A percentile compares a stretch with the other conserved stretches of the same genome.
Evolutionary conservation across 2,888 invertebrate genomes (phyloP).

Genomic region (Hemithea aestivaria): DNA sequence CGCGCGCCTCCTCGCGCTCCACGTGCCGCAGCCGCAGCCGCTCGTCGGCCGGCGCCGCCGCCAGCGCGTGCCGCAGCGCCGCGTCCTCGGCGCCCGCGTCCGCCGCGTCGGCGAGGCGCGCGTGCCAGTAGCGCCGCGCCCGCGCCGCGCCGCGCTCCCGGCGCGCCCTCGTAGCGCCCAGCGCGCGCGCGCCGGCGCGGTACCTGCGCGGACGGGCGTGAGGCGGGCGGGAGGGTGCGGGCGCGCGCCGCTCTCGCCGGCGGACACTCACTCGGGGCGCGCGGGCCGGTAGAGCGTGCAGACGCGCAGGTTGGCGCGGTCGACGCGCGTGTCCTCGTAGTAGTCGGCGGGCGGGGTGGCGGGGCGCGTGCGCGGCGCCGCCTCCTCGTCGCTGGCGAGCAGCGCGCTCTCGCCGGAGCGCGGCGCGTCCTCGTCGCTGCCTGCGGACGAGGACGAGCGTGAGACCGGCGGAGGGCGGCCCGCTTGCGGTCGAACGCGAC

Average conservation of each 20-base stretch:
- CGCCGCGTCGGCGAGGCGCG: conserved; percentile 15
- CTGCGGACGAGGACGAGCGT: no score
- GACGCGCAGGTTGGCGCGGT: conserved; percentile 78
- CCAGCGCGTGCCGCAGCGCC: conserved; percentile 42
- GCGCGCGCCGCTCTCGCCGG: no score
- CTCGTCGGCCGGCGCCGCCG: conserved; percentile 37
- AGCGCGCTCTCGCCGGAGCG: conserved; percentile 41
- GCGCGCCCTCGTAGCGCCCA: conserved; percentile 3
- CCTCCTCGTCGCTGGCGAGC: conserved; percentile 52
- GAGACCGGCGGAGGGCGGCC: no score
- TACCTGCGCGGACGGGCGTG: conserved; percentile 1
- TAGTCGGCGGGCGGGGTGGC: conserved; percentile 44
- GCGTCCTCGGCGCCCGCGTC: conserved; percentile 20
- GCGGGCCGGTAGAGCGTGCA: conserved; percentile 82
- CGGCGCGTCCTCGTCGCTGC: conserved; percentile 6
- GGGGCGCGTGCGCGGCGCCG: conserved; percentile 3
- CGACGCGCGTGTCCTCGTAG: conserved; percentile 79
- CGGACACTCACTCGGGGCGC: conserved; percentile 75
- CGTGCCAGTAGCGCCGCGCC: conserved; percentile 24
- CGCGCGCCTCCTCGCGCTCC: conserved; percentile 44
- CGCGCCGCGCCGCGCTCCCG: conserved; percentile 5
- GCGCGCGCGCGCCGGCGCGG: conserved; percentile 12
- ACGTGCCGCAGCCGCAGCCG: conserved; percentile 49
- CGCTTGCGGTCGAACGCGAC: no score
- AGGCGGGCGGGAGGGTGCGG: no score